Evolutionary conservation across 2,888 invertebrate species (phyloP).

Genomic region (Agrotis exclamationis): DNA sequence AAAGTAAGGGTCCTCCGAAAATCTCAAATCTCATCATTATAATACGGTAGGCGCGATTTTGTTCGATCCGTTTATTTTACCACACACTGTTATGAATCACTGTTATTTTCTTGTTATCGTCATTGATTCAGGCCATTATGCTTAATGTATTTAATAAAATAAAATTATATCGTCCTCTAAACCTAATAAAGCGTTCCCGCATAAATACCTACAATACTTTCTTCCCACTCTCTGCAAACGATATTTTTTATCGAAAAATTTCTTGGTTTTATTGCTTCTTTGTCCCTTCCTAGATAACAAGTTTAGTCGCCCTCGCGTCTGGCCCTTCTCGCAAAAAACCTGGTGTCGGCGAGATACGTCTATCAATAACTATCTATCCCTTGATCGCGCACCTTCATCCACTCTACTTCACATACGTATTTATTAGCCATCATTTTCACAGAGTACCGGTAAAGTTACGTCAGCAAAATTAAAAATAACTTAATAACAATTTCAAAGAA

Average conservation of each 20-base stretch:
- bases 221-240: not conserved
- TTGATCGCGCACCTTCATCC: constrained; percentile 17
- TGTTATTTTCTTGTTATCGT: constrained; percentile 44
- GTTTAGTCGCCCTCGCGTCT: constrained; percentile 21
- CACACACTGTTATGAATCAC: constrained; percentile 23
- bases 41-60: constrained; percentile 21
- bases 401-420: not conserved
- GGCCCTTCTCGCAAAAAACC: constrained; percentile 28
- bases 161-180: constrained; percentile 21
- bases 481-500: constrained; percentile 26
- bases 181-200: not conserved
- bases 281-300: constrained; percentile 43
- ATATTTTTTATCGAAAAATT: constrained; percentile 23
- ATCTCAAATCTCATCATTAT: constrained; percentile 36
- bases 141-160: constrained; percentile 22
- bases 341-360: not conserved
- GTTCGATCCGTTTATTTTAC: constrained; percentile 27
- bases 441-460: not conserved
- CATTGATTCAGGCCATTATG: constrained; percentile 27
- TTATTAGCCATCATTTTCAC: not conserved
- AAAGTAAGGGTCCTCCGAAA: constrained; percentile 27
- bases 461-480: constrained; percentile 39
- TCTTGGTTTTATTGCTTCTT: constrained; percentile 34
- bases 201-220: constrained; percentile 27
- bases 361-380: constrained; percentile 19